These are phyloP conservation scores for Brevipalpus yothersi DNA, from an alignment of 1,140 invertebrate genomes.

Conservation along the genomic window DNA sequence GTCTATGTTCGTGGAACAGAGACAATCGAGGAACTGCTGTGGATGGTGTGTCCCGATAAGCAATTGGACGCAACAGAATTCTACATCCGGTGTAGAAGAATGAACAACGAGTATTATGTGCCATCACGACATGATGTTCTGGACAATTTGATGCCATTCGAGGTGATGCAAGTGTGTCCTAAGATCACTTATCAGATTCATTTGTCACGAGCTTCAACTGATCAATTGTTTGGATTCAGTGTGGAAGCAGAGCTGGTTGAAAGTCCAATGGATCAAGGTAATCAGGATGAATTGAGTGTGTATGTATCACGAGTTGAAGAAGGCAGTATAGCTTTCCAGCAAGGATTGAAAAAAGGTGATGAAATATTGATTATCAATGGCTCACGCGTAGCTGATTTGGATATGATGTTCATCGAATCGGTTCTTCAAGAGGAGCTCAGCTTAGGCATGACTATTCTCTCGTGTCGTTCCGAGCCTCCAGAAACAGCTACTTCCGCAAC, in stretches of 20 bases:
- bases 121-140: conserved; percentile 71
- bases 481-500: conserved; percentile 36
- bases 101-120: conserved; percentile 82
- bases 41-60: conserved; percentile 63
- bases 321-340: conserved; percentile 76
- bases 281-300: conserved; percentile 85
- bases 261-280: conserved; percentile 41
- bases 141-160: conserved; percentile 24
- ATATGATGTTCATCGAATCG: conserved; percentile 96
- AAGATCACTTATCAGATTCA: conserved; percentile 93
- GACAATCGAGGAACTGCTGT: conserved; percentile 78
- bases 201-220: conserved; percentile 54
- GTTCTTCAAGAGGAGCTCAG: conserved; percentile 80
- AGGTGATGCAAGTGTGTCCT: conserved; percentile 21
- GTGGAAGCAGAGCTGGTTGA: conserved; percentile 89
- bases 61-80: conserved; percentile 77
- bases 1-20: background rate
- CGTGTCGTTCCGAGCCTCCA: conserved; percentile 75
- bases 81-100: conserved; percentile 79
- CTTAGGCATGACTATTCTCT: conserved; percentile 79
- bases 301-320: conserved; percentile 74
- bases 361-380: conserved; percentile 98
- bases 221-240: conserved; percentile 91
- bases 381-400: conserved; percentile 82
- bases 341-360: conserved; percentile 85